phyloP scores from a whole-genome alignment of 1,140 invertebrate genomes.

The Trialeurodes vaporariorum region DNA sequence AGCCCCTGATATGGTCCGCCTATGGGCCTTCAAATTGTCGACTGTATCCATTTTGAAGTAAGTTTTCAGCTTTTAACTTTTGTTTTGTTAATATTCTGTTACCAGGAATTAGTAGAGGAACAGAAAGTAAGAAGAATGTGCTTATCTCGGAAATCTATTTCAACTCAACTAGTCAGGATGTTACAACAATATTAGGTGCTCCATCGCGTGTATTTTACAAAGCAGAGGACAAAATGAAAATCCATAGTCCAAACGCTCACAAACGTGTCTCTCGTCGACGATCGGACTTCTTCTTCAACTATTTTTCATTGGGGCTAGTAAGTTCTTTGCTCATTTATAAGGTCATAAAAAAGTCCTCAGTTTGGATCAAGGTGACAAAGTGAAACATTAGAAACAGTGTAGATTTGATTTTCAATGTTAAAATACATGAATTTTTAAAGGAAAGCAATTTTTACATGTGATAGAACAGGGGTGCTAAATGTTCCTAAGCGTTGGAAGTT shows the following conservation, averaged over 20 bases:
- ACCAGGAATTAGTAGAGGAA: conserved; percentile 31
- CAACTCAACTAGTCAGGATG: conserved; percentile 74
- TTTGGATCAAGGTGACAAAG: no score
- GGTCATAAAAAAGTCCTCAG: no score
- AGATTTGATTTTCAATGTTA: no score
- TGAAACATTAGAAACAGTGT: no score
- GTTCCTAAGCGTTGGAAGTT: no score
- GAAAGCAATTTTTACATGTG: no score
- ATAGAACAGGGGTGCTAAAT: no score
- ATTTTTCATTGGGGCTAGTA: conserved; percentile 88
- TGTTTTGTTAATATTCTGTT: conserved; percentile 1
- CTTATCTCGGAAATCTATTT: conserved; percentile 58
- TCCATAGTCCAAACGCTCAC: conserved; percentile 81
- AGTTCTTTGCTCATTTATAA: no score
- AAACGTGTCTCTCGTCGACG: conserved; percentile 60
- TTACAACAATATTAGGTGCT: conserved; percentile 62
- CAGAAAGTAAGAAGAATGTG: conserved; percentile 28
- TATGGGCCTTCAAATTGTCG: no score
- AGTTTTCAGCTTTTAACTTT: conserved; percentile 5
- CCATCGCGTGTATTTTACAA: conserved; percentile 82
- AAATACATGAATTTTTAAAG: no score
- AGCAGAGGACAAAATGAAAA: conserved; percentile 96
- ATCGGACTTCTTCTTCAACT: conserved; percentile 93
- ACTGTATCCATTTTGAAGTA: no score
- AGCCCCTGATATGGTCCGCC: no score